Conservation (phyloP, 2,888 invertebrate genomes). For the Drosophila engyochracea region DNA sequence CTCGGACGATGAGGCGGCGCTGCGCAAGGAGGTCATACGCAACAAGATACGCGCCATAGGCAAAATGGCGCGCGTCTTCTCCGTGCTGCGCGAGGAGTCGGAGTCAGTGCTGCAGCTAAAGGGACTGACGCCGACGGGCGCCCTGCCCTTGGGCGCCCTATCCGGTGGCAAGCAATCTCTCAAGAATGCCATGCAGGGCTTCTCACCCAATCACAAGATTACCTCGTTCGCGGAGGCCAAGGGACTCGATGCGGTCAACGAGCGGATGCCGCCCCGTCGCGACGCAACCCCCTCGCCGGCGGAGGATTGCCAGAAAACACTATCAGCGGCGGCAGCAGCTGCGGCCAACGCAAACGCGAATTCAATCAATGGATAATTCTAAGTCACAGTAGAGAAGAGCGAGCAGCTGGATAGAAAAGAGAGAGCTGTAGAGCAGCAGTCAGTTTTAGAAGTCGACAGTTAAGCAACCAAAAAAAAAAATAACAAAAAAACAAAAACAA, state of each 20-base stretch:
- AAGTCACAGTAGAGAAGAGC: slow-evolving; percentile 63
- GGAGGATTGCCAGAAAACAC: slow-evolving; percentile 83
- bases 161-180: slow-evolving; percentile 98
- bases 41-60: slow-evolving; percentile 99
- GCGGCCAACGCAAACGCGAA: slow-evolving; percentile 83
- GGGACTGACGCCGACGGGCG: slow-evolving; percentile 99
- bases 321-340: slow-evolving; percentile 83
- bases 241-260: slow-evolving; percentile 99
- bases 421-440: slow-evolving; percentile 17
- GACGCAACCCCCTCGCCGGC: slow-evolving; percentile 91
- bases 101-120: slow-evolving; percentile 99
- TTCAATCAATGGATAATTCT: slow-evolving; percentile 84
- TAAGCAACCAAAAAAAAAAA: slow-evolving; percentile 34
- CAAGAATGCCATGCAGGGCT: slow-evolving; percentile 97
- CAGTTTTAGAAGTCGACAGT: slow-evolving; percentile 61
- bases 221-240: slow-evolving; percentile 99
- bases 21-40: slow-evolving; percentile 99
- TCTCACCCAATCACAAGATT: slow-evolving; percentile 99
- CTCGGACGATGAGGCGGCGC: slow-evolving; percentile 92
- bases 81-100: slow-evolving; percentile 99
- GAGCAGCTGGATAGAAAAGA: neutral
- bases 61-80: slow-evolving; percentile 99
- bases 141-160: slow-evolving; percentile 97
- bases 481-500: slow-evolving; percentile 6
- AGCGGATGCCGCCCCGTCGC: slow-evolving; percentile 98